Conservation (phyloP, 1,140 invertebrate species). For the Bicyclus anynana region DNA sequence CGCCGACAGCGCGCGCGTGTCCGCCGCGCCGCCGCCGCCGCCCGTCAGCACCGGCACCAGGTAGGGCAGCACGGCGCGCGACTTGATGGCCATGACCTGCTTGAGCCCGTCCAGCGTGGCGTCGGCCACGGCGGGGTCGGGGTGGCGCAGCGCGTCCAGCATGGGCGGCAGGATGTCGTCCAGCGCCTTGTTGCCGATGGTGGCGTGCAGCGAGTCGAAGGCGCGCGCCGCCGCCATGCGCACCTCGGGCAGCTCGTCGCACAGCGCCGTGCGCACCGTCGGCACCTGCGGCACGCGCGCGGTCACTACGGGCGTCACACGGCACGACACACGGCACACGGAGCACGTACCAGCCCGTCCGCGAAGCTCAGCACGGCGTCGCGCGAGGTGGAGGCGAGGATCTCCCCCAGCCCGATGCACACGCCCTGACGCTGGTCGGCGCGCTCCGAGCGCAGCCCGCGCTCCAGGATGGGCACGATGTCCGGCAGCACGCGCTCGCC, state of each 20-base stretch:
- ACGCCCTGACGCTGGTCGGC: conserved; percentile 98
- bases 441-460: conserved; percentile 92
- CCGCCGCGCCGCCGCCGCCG: conserved; percentile 83
- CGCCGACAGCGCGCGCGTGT: conserved; percentile 92
- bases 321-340: too few relatives aligned
- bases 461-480: conserved; percentile 98
- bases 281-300: conserved; percentile 86
- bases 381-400: conserved; percentile 96
- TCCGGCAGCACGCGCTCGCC: conserved; percentile 98
- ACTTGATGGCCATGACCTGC: conserved; percentile 96
- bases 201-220: conserved; percentile 96
- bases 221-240: conserved; percentile 96
- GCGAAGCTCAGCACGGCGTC: conserved; percentile 97
- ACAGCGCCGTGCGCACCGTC: conserved; percentile 95
- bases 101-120: conserved; percentile 95
- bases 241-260: conserved; percentile 95
- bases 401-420: conserved; percentile 98
- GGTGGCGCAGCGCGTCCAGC: conserved; percentile 89
- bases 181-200: conserved; percentile 95
- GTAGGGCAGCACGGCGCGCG: conserved; percentile 95
- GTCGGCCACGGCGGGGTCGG: conserved; percentile 85
- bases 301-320: too few relatives aligned
- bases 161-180: conserved; percentile 97
- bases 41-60: conserved; percentile 95
- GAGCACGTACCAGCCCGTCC: conserved; percentile 92